phyloP scores from a whole-genome alignment of 2,888 invertebrate species.

The Arctia plantaginis region DNA sequence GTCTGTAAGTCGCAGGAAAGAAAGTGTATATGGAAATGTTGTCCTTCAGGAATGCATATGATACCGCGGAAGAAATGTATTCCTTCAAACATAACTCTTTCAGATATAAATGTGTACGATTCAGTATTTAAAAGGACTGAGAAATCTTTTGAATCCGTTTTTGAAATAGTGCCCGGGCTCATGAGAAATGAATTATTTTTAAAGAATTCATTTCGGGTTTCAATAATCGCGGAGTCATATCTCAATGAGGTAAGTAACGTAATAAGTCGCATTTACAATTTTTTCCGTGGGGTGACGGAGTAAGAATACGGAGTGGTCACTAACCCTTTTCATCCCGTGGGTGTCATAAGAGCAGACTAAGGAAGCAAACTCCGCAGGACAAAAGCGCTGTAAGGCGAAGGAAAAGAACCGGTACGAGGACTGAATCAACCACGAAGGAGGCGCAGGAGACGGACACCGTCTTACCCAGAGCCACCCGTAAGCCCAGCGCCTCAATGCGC shows the following conservation, averaged over 20 bases:
- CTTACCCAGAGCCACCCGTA: no score
- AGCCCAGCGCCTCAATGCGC: no score
- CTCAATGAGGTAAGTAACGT: not conserved
- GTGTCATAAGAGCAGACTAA: no score
- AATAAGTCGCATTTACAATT: no score
- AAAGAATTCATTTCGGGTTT: not conserved
- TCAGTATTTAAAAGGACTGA: not conserved
- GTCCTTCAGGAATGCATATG: not conserved
- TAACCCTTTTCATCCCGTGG: no score
- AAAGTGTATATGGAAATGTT: slow-evolving; percentile 6
- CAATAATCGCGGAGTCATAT: not conserved
- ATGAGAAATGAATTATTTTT: not conserved
- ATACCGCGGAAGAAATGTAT: not conserved
- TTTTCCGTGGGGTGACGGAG: no score
- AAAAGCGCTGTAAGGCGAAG: no score
- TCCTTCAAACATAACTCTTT: not conserved
- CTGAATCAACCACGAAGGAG: no score
- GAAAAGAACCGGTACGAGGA: no score
- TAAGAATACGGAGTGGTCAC: no score
- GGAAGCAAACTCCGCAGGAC: no score
- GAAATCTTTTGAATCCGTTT: not conserved
- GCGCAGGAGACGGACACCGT: no score
- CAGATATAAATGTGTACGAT: not conserved
- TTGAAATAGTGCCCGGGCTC: not conserved
- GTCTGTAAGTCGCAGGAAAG: not conserved